Evolutionary conservation across 2,888 invertebrate genomes (phyloP).

Genomic region (Lumbricus terrestris): DNA sequence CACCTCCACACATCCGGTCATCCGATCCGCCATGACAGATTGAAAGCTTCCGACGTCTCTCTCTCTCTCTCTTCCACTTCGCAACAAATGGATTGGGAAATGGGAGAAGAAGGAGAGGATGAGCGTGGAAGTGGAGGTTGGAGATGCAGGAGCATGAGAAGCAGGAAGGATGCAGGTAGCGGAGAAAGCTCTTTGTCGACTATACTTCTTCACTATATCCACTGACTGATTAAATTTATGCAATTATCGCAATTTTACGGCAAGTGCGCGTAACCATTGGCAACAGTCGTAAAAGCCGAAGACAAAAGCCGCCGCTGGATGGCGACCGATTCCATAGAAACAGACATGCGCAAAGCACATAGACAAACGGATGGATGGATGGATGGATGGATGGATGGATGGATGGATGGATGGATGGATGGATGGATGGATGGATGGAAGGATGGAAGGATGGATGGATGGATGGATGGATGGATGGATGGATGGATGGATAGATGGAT

Average conservation of each 20-base stretch:
- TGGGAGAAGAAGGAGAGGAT: neutral
- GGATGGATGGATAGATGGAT: too few species aligned
- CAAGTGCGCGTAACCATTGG: neutral
- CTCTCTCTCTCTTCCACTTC: neutral
- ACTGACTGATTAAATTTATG: neutral
- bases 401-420: too few species aligned
- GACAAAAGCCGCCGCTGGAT: too few species aligned
- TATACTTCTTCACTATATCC: neutral
- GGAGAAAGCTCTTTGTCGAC: neutral
- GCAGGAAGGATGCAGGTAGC: neutral
- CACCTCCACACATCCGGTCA: neutral
- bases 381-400: too few species aligned
- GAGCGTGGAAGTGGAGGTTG: too few species aligned
- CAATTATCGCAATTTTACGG: neutral
- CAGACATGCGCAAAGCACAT: neutral
- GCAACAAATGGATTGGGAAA: neutral
- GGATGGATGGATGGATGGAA: too few species aligned
- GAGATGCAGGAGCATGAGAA: neutral
- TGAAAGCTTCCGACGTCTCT: slow-evolving; percentile 3
- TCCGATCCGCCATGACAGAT: slow-evolving; percentile 3
- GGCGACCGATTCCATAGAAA: neutral
- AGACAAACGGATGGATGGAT: too few species aligned
- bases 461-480: too few species aligned
- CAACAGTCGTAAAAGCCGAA: neutral
- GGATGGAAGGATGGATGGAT: too few species aligned